Evolutionary conservation across 1,140 invertebrate species (phyloP), one percentile per base, ranked within the genome.

Genomic region (Heliconius nattereri): DNA sequence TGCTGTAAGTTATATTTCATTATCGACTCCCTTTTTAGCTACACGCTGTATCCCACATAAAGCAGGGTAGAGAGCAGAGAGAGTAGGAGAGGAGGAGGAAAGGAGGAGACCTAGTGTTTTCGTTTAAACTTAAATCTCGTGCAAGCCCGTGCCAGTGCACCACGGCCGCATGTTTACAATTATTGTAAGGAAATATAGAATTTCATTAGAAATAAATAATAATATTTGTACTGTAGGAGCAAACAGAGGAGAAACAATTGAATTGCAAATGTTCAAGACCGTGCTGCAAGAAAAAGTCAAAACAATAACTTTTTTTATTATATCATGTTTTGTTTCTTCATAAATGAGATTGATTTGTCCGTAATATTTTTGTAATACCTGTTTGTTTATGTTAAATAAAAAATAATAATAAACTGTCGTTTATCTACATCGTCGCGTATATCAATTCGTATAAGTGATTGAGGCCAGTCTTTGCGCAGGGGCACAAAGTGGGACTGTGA

Each of bases 1-100:
- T 76, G 52, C 37, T 23, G 82, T 86, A 78, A 85, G 81, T 79
- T 75, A 52, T 52, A 52, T 23, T 72, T 45, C n/a, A 7, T 57
- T 57, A n/a, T 52, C 19, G 5, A 19, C 7, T 20, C 49, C 7
- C 6, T 20, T 7, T 52, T 52, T 52, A 45, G 40, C 40, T 45
- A 13, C 40, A 45, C 40, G 13, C 40, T 16, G 40, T 45, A 45
- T 45, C 40, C 40, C 40, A 13, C 13, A 16, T 45, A 45, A 45
- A 45, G 40, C 40, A 45, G 40, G 40, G 13, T 45, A 45, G 40
- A 35, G 32, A 35, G 40, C 13, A 16, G 40, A 45, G 13, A 35
- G 32, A 35, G 32, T 35, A 35, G 32, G 32, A 35, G 32, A 35
- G 6, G 32, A 32, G 32, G 32, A 32, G 32, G 6, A 32, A 6